Evolutionary conservation across 2,888 invertebrate genomes (phyloP), one percentile per base, ranked within the genome.

Genomic region (Epirrita christyi): DNA sequence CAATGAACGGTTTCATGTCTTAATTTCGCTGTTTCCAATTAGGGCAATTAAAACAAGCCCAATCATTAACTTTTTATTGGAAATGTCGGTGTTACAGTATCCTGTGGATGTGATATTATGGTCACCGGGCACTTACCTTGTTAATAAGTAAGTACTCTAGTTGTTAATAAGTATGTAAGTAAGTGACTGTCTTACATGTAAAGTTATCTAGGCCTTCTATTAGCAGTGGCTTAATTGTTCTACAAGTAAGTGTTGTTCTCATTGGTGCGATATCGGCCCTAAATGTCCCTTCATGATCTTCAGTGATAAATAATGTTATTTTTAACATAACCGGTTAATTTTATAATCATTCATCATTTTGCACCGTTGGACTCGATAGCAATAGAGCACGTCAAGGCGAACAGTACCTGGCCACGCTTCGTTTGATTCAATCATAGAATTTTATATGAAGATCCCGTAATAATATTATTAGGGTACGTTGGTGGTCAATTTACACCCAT

Each of bases 11-110:
- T 60, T 57, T 56, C 45, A 55, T 45, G 46, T 47, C 36, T 61
- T 49, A 54, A 53, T 58, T 46, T 29, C 36, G 15, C 41, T 41
- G 28, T 47, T 59, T 36, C 47, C 57, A 59, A 59, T 52, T 42
- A 55, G 15, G 11, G 43, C 28, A 62, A 56, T 61, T 60, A 55
- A 58, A 50, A 46, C 36, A 40, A 61, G 52, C 52, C 13, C 41
- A 55, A 37, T 38, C 15, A 32, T 36, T 49, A 13, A 41, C 32
- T 38, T 41, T 55, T 61, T 55, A 46, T 47, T 49, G 53, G 36
- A 50, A 42, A 56, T 59, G 55, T 50, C 57, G 51, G 51, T 48
- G 37, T 63, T 48, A 45, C 56, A 55, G 60, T 55, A 55, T 63
- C 63, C 61, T 59, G 53, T 32, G 54, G 42, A 54, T 50, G 37